Percentiles rank a stretch among this genome's conserved stretches.
Evolutionary conservation across 2,113 vertebrate genomes (phyloP).

Genomic region (Hepsetus odoe): DNA sequence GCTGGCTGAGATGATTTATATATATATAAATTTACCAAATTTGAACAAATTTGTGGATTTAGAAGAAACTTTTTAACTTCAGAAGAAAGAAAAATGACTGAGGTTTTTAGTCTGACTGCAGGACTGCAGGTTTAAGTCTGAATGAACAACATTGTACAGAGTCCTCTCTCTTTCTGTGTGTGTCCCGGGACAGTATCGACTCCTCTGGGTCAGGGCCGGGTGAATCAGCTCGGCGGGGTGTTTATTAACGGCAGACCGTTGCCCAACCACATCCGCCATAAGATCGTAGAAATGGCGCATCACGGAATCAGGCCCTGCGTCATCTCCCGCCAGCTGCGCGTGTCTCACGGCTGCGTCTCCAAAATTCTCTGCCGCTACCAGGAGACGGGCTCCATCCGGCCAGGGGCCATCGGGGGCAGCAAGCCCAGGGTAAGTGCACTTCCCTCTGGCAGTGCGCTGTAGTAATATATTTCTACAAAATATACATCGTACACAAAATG

Average conservation of each 20-base stretch:
- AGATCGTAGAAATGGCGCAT: constrained; percentile 99
- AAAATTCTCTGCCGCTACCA: constrained; percentile 99
- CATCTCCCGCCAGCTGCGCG: constrained; percentile 94
- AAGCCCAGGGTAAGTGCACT: constrained; percentile 99
- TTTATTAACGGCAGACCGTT: constrained; percentile 97
- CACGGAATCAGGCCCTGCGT: constrained; percentile 98
- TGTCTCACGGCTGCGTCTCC: constrained; percentile 97
- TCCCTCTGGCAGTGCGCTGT: too few species aligned
- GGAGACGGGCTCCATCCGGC: constrained; percentile 96
- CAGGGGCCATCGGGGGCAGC: constrained; percentile 96
- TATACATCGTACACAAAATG: too few species aligned
- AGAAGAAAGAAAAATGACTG: too few species aligned
- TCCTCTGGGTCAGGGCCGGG: constrained; percentile 96
- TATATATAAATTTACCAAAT: too few species aligned
- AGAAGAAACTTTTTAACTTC: too few species aligned
- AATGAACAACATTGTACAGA: too few species aligned
- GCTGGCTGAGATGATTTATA: too few species aligned
- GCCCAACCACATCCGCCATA: constrained; percentile 98
- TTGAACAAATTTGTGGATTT: too few species aligned
- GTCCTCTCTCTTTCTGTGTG: constrained; percentile 35
- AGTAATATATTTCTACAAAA: too few species aligned
- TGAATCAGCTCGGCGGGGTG: constrained; percentile 97
- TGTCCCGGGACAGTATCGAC: constrained; percentile 87
- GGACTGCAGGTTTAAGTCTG: too few species aligned
- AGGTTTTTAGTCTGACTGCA: too few species aligned